A percentile compares a stretch with the other conserved stretches of the same genome.
phyloP scores from a whole-genome alignment of 2,888 invertebrate genomes.

The Aphidius colemani region DNA sequence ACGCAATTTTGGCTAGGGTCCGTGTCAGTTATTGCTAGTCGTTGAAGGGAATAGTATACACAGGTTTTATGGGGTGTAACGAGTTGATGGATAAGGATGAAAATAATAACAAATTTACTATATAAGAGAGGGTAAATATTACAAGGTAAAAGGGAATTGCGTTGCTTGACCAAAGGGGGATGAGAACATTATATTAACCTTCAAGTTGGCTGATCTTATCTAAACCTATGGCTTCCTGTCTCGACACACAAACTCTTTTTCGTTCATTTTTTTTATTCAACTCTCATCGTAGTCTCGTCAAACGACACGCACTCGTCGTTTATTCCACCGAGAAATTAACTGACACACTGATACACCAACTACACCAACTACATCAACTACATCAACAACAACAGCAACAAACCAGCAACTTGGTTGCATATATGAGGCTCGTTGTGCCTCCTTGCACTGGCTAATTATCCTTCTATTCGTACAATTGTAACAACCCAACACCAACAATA shows the following conservation, averaged over 20 bases:
- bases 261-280: too few relatives aligned
- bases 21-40: slow-evolving; percentile 52
- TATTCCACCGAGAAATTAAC: slow-evolving; percentile 9
- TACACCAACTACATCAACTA: too few relatives aligned
- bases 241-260: slow-evolving; percentile 17
- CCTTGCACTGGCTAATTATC: slow-evolving; percentile 38
- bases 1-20: slow-evolving; percentile 40
- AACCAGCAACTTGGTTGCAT: slow-evolving; percentile 22
- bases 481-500: too few relatives aligned
- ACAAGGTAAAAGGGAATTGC: slow-evolving; percentile 20
- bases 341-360: slow-evolving; percentile 17
- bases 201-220: slow-evolving; percentile 51
- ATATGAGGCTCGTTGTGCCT: slow-evolving; percentile 19
- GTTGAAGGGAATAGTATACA: slow-evolving; percentile 31
- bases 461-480: slow-evolving; percentile 21
- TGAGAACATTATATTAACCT: slow-evolving; percentile 39
- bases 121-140: slow-evolving; percentile 11
- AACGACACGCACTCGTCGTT: slow-evolving; percentile 18
- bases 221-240: slow-evolving; percentile 57
- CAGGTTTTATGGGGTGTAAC: slow-evolving; percentile 54
- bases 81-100: slow-evolving; percentile 34
- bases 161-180: slow-evolving; percentile 35
- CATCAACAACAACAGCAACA: slow-evolving; percentile 27
- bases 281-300: slow-evolving; percentile 27
- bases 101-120: too few relatives aligned